Evolutionary conservation across 1,140 invertebrate species (phyloP).

Genomic region (Drosophila parvula): DNA sequence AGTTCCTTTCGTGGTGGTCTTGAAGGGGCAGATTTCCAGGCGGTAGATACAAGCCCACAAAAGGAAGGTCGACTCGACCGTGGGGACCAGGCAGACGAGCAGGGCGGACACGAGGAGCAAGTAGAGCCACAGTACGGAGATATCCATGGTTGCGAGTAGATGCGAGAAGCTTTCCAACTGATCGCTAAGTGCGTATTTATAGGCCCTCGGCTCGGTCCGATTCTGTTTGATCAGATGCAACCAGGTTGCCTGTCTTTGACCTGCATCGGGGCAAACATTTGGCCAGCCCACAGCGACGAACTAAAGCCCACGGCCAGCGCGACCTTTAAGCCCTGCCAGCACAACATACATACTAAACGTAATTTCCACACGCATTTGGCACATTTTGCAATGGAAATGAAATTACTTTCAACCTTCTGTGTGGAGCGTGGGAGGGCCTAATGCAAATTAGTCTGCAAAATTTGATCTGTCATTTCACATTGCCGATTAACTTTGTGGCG

Average conservation of each 20-base stretch:
- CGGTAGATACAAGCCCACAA: constrained; percentile 61
- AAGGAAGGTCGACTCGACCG: constrained; percentile 54
- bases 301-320: constrained; percentile 2
- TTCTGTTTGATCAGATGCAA: constrained; percentile 25
- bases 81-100: constrained; percentile 46
- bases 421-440: neutral
- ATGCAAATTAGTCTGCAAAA: constrained; percentile 39
- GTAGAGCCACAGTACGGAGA: constrained; percentile 34
- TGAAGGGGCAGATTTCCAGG: constrained; percentile 61
- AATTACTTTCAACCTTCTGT: constrained; percentile 28
- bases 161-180: neutral
- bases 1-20: constrained; percentile 22
- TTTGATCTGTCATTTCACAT: constrained; percentile 43
- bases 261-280: constrained; percentile 28
- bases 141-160: constrained; percentile 27
- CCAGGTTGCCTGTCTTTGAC: constrained; percentile 24
- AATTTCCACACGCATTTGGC: constrained; percentile 11
- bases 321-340: constrained; percentile 1
- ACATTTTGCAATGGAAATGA: constrained; percentile 42
- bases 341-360: neutral
- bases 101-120: constrained; percentile 43
- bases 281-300: constrained; percentile 2
- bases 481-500: constrained; percentile 31
- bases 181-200: constrained; percentile 23
- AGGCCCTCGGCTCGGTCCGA: neutral